Conservation (phyloP, 2,888 invertebrate genomes). For the Eumerus sabulonum region DNA sequence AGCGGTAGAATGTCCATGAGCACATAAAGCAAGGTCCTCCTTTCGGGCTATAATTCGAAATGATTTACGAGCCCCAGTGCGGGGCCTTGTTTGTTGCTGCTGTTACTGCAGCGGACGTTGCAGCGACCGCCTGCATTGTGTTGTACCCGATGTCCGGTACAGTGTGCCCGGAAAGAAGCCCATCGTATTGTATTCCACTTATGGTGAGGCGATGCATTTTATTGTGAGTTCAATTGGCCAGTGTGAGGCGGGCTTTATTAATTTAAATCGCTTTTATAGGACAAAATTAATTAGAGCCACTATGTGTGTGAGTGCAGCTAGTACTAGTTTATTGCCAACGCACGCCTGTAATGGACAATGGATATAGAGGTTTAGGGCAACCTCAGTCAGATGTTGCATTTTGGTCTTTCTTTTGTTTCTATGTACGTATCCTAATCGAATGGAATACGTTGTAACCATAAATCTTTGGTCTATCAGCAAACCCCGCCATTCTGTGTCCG, state of each 20-base stretch:
- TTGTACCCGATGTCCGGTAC: conserved; percentile 32
- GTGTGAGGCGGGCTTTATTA: conserved; percentile 66
- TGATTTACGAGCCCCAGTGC: conserved; percentile 67
- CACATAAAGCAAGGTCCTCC: conserved; percentile 39
- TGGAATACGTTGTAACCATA: conserved; percentile 27
- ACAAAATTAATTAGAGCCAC: conserved; percentile 64
- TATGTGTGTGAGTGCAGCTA: conserved; percentile 11
- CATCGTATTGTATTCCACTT: too few relatives aligned
- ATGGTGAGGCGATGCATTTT: conserved; percentile 59
- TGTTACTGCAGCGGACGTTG: conserved; percentile 17
- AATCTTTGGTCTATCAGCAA: conserved; percentile 16
- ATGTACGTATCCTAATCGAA: too few relatives aligned
- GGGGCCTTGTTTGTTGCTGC: conserved; percentile 57
- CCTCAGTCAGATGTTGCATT: too few relatives aligned
- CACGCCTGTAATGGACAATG: too few relatives aligned
- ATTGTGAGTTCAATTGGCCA: conserved; percentile 53
- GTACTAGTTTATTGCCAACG: too few relatives aligned
- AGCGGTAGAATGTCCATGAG: not conserved
- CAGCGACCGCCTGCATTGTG: conserved; percentile 35
- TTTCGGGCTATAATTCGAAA: conserved; percentile 69
- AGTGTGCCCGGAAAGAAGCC: too few relatives aligned
- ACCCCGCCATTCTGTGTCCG: conserved; percentile 28
- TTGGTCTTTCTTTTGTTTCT: too few relatives aligned
- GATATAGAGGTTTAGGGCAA: too few relatives aligned
- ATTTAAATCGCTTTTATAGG: conserved; percentile 67